phyloP scores from a whole-genome alignment of 2,113 vertebrate genomes.

The Cephalopterus ornatus region DNA sequence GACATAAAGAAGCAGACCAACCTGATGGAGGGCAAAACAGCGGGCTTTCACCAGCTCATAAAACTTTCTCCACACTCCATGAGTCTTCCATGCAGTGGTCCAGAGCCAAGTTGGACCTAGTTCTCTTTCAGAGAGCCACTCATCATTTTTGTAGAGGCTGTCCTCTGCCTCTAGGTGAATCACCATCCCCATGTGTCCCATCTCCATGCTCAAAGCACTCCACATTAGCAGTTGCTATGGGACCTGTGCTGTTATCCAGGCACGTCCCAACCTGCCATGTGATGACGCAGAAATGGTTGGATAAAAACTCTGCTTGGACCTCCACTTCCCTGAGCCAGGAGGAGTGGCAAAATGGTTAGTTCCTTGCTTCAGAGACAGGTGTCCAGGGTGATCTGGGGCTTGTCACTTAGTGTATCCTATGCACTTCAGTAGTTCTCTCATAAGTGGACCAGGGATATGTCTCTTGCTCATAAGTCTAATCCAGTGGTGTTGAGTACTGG shows the following conservation, averaged over 20 bases:
- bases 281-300: not conserved
- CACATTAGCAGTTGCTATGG: not conserved
- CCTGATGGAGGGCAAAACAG: not conserved
- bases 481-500: not conserved
- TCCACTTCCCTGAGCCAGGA: not conserved
- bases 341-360: not conserved
- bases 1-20: not conserved
- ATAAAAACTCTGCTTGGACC: not conserved
- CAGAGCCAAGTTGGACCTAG: not conserved
- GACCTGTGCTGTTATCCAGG: not conserved
- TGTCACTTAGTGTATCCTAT: not conserved
- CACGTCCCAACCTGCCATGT: not conserved
- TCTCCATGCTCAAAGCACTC: not conserved
- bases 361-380: not conserved
- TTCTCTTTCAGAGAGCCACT: not conserved
- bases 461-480: not conserved
- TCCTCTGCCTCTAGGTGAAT: not conserved
- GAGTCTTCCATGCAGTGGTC: not conserved
- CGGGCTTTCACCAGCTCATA: not conserved
- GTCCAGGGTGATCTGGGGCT: not conserved
- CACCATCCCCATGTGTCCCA: rapidly evolving
- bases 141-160: not conserved
- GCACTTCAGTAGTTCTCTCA: not conserved
- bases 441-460: not conserved
- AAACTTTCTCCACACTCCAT: not conserved